Evolutionary conservation across 2,797 vertebrate species (phyloP).

Genomic region (Somateria mollissima): DNA sequence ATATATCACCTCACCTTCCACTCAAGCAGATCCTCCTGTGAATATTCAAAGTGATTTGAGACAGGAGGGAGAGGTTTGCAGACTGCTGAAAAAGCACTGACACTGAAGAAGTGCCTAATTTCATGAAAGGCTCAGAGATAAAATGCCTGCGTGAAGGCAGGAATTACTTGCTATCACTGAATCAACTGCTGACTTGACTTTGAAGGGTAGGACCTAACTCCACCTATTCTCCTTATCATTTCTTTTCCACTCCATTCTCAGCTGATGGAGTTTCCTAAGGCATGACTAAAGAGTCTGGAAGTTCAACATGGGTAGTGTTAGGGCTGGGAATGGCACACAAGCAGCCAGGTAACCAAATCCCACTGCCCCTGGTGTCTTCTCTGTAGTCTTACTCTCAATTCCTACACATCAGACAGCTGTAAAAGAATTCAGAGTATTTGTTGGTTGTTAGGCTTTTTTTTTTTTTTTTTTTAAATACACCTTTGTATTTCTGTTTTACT

Average conservation of each 20-base stretch:
- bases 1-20: not conserved
- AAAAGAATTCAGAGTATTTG: not conserved
- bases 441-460: too few relatives aligned
- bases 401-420: not conserved
- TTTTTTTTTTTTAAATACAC: not conserved
- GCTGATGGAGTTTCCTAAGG: not conserved
- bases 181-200: not conserved
- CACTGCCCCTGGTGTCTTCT: not conserved
- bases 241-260: not conserved
- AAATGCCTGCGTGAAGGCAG: not conserved
- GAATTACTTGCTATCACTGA: not conserved
- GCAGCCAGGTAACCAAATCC: too few relatives aligned
- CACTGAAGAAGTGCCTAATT: not conserved
- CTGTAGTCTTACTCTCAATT: not conserved
- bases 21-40: not conserved
- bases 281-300: too few relatives aligned
- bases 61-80: not conserved
- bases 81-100: not conserved
- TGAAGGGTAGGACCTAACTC: not conserved
- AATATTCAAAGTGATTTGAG: not conserved
- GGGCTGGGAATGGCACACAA: not conserved
- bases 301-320: rapidly evolving
- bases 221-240: not conserved
- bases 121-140: not conserved
- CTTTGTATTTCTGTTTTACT: not conserved